phyloP scores from a whole-genome alignment of 2,113 vertebrate species.

The Chaetops frenatus region DNA sequence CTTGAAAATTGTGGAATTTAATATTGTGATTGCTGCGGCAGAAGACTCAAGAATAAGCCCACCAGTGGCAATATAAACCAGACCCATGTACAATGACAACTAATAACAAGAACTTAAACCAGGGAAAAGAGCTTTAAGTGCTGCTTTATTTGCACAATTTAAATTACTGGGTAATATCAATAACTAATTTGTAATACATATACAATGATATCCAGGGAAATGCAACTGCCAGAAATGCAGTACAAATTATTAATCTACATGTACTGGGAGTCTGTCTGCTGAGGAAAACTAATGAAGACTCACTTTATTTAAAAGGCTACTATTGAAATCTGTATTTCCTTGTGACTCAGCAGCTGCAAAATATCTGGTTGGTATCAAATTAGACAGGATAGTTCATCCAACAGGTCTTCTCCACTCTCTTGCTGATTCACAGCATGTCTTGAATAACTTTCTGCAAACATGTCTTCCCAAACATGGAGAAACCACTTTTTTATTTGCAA shows the following conservation, averaged over 20 bases:
- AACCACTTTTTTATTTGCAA: neutral
- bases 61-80: neutral
- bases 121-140: neutral
- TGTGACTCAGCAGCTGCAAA: neutral
- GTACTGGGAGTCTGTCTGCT: neutral
- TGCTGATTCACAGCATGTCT: neutral
- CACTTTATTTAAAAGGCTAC: neutral
- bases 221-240: neutral
- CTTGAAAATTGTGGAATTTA: neutral
- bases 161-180: neutral
- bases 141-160: neutral
- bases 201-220: neutral
- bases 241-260: neutral
- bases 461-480: neutral
- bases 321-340: neutral
- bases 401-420: neutral
- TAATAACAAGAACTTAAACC: neutral
- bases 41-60: neutral
- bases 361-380: neutral
- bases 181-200: neutral
- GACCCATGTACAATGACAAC: neutral
- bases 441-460: neutral
- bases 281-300: neutral
- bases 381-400: neutral
- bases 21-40: neutral